Percentiles rank a stretch among this genome's conserved stretches.
These are phyloP conservation scores for Nemoura dubitans DNA, from an alignment of 2,888 invertebrate genomes.

Conservation along the genomic window DNA sequence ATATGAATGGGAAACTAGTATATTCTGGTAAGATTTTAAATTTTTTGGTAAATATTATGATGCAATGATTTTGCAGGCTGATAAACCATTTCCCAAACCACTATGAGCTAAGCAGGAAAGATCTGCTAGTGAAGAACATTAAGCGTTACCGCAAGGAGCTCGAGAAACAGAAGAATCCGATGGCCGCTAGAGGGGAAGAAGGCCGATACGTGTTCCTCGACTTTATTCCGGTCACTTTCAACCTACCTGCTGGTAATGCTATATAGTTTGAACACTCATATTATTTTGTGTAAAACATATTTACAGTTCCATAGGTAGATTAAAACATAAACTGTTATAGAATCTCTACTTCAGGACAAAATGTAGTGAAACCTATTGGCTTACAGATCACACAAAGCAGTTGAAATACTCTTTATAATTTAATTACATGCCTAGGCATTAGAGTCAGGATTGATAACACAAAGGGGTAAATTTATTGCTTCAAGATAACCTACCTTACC, in stretches of 20 bases:
- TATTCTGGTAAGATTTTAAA: neutral
- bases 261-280: neutral
- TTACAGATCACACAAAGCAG: no score
- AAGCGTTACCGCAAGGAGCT: slow-evolving; percentile 92
- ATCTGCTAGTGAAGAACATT: slow-evolving; percentile 94
- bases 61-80: slow-evolving; percentile 64
- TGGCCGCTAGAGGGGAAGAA: slow-evolving; percentile 85
- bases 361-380: no score
- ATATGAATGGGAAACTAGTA: neutral
- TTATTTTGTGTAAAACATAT: no score
- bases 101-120: slow-evolving; percentile 94
- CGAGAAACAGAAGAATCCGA: slow-evolving; percentile 86
- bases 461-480: no score
- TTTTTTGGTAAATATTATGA: neutral
- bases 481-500: no score
- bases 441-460: no score
- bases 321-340: no score
- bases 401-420: no score
- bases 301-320: no score
- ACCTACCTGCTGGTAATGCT: slow-evolving; percentile 77
- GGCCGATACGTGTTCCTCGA: slow-evolving; percentile 84
- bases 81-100: slow-evolving; percentile 98
- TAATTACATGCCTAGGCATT: no score
- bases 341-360: no score
- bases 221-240: slow-evolving; percentile 93